Evolutionary conservation across 2,797 vertebrate genomes (phyloP).

Genomic region (Sebastes glaucus): DNA sequence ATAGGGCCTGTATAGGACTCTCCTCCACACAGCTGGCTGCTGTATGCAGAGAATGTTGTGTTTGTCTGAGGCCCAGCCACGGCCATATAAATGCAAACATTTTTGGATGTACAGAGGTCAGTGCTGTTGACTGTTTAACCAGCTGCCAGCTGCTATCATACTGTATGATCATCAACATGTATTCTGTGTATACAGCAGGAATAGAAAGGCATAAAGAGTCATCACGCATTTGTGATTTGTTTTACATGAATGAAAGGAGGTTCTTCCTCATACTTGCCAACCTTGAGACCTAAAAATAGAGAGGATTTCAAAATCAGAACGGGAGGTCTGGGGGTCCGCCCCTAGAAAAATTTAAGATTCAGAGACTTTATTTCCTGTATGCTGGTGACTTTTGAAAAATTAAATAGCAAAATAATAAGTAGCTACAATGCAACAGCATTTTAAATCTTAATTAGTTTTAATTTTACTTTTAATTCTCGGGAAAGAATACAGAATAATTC

Average conservation of each 20-base stretch:
- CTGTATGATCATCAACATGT: constrained; percentile 32
- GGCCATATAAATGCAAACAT: constrained; percentile 49
- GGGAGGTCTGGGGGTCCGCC: neutral
- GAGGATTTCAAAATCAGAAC: too few species aligned
- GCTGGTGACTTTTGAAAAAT: too few species aligned
- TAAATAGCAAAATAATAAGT: too few species aligned
- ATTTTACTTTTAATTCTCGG: too few species aligned
- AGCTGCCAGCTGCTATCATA: constrained; percentile 60
- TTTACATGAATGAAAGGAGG: neutral
- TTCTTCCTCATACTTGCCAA: neutral
- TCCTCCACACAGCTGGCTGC: constrained; percentile 58
- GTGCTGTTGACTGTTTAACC: constrained; percentile 53
- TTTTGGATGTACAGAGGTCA: constrained; percentile 54
- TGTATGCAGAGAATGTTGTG: constrained; percentile 57
- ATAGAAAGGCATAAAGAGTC: neutral
- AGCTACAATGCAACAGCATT: too few species aligned
- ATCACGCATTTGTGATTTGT: neutral
- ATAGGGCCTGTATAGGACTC: constrained; percentile 44
- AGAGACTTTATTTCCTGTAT: too few species aligned
- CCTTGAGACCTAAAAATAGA: too few species aligned
- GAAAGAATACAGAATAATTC: too few species aligned
- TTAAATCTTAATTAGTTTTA: too few species aligned
- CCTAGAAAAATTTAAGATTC: neutral
- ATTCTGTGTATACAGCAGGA: constrained; percentile 4
- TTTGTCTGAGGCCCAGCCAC: constrained; percentile 55